Base-by-base conservation (phyloP, 2,797 vertebrate species). In the Schizopygopsis malacanthus region DNA sequence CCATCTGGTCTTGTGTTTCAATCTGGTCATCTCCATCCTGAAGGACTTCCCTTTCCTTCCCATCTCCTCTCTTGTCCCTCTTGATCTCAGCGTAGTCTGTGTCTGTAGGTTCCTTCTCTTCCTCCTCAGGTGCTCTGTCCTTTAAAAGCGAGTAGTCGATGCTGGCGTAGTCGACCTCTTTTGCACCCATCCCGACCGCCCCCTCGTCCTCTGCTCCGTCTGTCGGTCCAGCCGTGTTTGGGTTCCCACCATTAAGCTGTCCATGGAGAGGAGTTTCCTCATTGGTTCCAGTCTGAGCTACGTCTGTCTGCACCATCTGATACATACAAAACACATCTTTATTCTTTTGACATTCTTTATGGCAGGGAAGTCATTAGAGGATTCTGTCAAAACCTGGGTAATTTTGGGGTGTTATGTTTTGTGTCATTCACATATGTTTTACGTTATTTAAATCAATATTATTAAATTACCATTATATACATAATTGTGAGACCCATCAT, bases 51-150 rank as follows among this genome's bases (percentile, higher is more conserved):
- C 1, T 37, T 13, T 69, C 39, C n/a, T 45, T 45, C 33, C 3
- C 25, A 12, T 79, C 54, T 18, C 10, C 16, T 61, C 0, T 18
- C 8, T 22, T n/a, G 20, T 85, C 87, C 16, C 0, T 88, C 84
- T 90, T 92, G 33, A 95, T 93, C 88, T 94, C 92, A 47, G 94
- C 92, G 0, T 95, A 95, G 28, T 92, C 94, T 2, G 87, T 85
- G 12, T 88, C 73, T 0, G 81, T 75, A 0, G 15, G n/a, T 25
- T 47, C 22, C 2, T 37, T 12, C 25, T 33, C 39, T 18, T 12
- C 25, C 20, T 28, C 78, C 4, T 41, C 4, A 4, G 45, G 1
- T 13, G 25, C n/a, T 70, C 73, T 86, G 1, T 50, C 61, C 45
- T 88, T 90, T 69, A 92, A 9, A 50, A 72, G 47, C 6, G 88